These are phyloP conservation scores for Poecilia velifera DNA, from an alignment of 2,797 vertebrate genomes.

Conservation along the genomic window DNA sequence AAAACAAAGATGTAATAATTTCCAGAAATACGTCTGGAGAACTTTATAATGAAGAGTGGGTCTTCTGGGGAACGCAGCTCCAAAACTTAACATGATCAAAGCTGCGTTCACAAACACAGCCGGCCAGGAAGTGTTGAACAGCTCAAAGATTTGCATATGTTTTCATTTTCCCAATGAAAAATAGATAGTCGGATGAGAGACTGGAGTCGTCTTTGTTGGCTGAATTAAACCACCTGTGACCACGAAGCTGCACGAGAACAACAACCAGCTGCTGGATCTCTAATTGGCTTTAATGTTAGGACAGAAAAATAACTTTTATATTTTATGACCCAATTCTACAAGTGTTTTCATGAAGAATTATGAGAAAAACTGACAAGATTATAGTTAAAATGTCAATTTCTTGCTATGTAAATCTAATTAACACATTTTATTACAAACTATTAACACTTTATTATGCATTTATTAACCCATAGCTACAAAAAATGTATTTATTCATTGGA, in stretches of 20 bases:
- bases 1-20: constrained; percentile 15
- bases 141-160: neutral
- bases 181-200: constrained; percentile 5
- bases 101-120: constrained; percentile 13
- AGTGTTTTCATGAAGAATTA: neutral
- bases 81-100: constrained; percentile 11
- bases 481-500: neutral
- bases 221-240: constrained; percentile 14
- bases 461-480: neutral
- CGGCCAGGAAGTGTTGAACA: constrained; percentile 16
- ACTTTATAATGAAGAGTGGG: constrained; percentile 6
- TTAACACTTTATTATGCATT: neutral
- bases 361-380: neutral
- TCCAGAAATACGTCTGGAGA: constrained; percentile 12
- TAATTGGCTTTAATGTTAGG: neutral
- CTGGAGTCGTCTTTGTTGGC: neutral
- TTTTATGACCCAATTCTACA: neutral
- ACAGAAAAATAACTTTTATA: neutral
- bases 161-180: constrained; percentile 21
- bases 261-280: neutral
- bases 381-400: neutral
- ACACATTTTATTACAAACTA: neutral
- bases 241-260: neutral
- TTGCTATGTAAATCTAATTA: neutral
- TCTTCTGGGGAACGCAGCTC: neutral